Evolutionary conservation across 2,797 vertebrate genomes (phyloP).

Genomic region (Neoniphon sammara): DNA sequence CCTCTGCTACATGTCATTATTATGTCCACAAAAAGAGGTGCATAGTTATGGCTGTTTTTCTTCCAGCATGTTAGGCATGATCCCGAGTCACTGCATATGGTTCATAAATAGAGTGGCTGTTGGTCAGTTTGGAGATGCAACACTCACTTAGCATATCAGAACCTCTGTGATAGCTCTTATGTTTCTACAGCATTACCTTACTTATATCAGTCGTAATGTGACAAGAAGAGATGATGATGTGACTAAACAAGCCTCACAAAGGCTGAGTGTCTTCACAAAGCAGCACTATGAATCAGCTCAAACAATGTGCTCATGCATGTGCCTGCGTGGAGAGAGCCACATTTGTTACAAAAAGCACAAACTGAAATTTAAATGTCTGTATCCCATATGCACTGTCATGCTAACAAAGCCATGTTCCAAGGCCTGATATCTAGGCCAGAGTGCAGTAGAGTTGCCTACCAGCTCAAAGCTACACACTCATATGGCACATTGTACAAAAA

Average conservation of each 20-base stretch:
- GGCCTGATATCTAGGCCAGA: constrained; percentile 46
- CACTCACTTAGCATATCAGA: background rate
- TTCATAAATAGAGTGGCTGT: background rate
- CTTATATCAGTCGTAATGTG: too few species aligned
- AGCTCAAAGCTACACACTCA: constrained; percentile 45
- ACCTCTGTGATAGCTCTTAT: too few species aligned
- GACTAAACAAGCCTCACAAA: too few species aligned
- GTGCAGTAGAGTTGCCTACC: constrained; percentile 34
- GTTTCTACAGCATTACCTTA: too few species aligned
- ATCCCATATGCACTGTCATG: constrained; percentile 5
- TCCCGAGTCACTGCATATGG: background rate
- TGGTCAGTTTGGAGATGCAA: background rate
- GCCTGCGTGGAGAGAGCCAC: too few species aligned
- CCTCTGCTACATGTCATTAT: background rate
- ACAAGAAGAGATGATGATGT: too few species aligned
- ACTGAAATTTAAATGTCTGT: background rate
- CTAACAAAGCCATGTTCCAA: constrained; percentile 33
- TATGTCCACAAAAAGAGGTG: background rate
- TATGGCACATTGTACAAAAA: constrained; percentile 43
- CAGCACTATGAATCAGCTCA: too few species aligned
- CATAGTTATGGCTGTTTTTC: background rate
- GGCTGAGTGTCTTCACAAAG: too few species aligned
- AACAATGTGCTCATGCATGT: too few species aligned
- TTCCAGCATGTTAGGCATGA: background rate
- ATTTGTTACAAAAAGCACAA: background rate